Evolutionary conservation across 1,140 invertebrate genomes (phyloP), one percentile per base, ranked within the genome.

Genomic region (Apis cerana): DNA sequence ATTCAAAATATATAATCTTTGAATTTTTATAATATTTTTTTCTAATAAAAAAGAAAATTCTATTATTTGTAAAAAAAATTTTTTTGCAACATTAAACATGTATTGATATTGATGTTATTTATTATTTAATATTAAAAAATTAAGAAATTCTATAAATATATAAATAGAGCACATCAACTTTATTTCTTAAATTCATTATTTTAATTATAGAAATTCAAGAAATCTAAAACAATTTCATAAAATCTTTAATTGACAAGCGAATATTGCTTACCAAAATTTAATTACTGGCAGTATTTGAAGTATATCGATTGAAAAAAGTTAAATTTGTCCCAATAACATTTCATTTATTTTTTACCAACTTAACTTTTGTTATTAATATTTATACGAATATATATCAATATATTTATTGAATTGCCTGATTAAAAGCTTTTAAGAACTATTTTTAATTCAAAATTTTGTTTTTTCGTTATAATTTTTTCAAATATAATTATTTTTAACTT

Each of bases 211-310:
- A 64, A 64, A 64, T 64, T 64, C 9, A 27, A 27, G 19, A n/a
- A 5, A 54, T 54, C 4, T 54, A 8, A 71, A 71, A 71, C 19
- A 7, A 68, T 43, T 68, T 43, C 33, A 9, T n/a, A n/a, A 21
- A 56, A 56, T 77, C 50, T 65, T 52, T 19, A 13, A 77, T 52
- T 27, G 52, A 77, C 52, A 33, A 50, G 17, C 13, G 27, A 21
- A 27, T 15, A 9, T 19, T 52, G 62, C 12, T 76, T 43, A 65
- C 13, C 50, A 67, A 77, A 33, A 67, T 56, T 10, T n/a, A 52
- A 56, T 56, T 77, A 56, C 13, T 67, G 75, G 75, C 75, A 77
- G 75, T 77, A 67, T 77, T 67, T 15, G 27, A 56, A 65, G 48
- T 77, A 77, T 9, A 5, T 70, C 2, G 23, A 48, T 62, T 8